phyloP scores from a whole-genome alignment of 35 echinoderm and acorn worm genomes.

The Heliocidaris erythrogramma region DNA sequence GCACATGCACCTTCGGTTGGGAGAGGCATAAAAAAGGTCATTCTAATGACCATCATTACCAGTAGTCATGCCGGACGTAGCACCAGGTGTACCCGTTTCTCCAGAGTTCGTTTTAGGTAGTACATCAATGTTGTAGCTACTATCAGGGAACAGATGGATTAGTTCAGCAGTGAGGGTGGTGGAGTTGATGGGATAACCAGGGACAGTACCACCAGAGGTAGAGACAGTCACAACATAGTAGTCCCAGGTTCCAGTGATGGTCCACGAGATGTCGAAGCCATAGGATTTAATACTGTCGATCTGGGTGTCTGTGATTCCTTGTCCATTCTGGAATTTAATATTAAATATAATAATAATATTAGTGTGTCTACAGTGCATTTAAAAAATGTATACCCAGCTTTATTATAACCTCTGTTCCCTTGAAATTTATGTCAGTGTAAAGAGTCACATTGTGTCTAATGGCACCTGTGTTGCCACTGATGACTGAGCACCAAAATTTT shows the following conservation, averaged over 20 bases:
- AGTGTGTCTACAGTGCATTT: too few species aligned
- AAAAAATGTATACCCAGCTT: too few species aligned
- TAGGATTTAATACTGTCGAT: not conserved
- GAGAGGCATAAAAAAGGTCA: too few species aligned
- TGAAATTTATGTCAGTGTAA: too few species aligned
- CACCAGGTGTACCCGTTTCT: not conserved
- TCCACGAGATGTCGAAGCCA: not conserved
- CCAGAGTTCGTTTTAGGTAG: not conserved
- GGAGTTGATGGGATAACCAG: not conserved
- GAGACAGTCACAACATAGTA: not conserved
- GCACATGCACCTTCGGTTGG: too few species aligned
- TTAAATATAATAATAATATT: not conserved
- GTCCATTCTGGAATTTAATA: not conserved
- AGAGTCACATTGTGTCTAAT: too few species aligned
- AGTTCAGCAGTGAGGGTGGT: not conserved
- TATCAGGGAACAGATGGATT: not conserved
- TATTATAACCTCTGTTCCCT: too few species aligned
- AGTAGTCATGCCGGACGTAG: too few species aligned
- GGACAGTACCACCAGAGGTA: not conserved
- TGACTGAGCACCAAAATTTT: too few species aligned
- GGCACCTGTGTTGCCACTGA: too few species aligned
- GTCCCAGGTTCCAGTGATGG: not conserved
- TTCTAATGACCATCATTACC: too few species aligned
- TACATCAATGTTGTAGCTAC: not conserved
- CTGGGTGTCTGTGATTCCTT: not conserved